A percentile compares a stretch with the other conserved stretches of the same genome.
phyloP scores from a whole-genome alignment of 2,113 vertebrate species.

The Mobula birostris region DNA sequence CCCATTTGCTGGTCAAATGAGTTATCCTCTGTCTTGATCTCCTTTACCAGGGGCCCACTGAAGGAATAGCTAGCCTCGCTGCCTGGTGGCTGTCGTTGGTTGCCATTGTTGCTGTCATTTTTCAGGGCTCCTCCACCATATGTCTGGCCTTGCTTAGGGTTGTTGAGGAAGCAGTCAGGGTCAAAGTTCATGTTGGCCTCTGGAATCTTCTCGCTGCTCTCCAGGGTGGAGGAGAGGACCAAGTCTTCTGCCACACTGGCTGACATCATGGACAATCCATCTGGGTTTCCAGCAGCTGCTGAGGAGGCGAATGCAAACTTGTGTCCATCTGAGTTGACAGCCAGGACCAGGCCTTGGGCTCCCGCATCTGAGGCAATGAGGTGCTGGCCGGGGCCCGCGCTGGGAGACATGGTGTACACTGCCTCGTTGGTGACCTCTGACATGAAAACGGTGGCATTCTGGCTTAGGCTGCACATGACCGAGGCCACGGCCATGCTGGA shows the following conservation, averaged over 20 bases:
- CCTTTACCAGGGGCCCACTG: constrained; percentile 76
- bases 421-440: constrained; percentile 90
- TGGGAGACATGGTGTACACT: constrained; percentile 93
- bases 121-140: constrained; percentile 91
- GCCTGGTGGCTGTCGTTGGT: constrained; percentile 47
- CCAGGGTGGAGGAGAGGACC: constrained; percentile 89
- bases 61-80: constrained; percentile 74
- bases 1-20: constrained; percentile 97
- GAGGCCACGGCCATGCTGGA: constrained; percentile 87
- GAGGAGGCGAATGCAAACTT: constrained; percentile 88
- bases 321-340: constrained; percentile 85
- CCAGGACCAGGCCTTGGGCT: constrained; percentile 76
- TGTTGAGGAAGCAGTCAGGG: constrained; percentile 98
- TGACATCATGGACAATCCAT: constrained; percentile 82
- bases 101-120: constrained; percentile 62
- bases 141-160: constrained; percentile 97
- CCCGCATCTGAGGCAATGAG: constrained; percentile 81
- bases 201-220: constrained; percentile 82
- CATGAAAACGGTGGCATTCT: constrained; percentile 91
- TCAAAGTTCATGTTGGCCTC: constrained; percentile 98
- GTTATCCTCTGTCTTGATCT: constrained; percentile 95
- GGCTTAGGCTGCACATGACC: constrained; percentile 87
- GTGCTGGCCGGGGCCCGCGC: constrained; percentile 80
- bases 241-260: constrained; percentile 85
- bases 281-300: constrained; percentile 60